Evolutionary conservation across 2,113 vertebrate species (phyloP), one percentile per base, ranked within the genome.

Genomic region (Muntiacus muntjak): DNA sequence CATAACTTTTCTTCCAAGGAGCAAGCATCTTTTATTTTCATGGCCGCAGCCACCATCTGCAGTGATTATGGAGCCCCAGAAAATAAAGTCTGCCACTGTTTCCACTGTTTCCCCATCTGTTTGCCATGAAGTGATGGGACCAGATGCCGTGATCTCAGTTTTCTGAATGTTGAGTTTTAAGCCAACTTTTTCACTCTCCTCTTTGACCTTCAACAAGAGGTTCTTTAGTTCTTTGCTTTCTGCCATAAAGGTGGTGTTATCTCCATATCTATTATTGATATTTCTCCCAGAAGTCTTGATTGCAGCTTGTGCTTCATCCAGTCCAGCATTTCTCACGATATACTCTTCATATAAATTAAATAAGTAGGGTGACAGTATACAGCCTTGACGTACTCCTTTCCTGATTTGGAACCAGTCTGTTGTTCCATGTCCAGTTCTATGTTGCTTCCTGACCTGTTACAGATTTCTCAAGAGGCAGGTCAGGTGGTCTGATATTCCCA

Each of bases 1-100:
- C 33, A 67, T n/a, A 67, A 5, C 33, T 67, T n/a, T n/a, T 10
- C 33, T 9, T 67, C 8, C 7, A 67, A 67, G 64, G 19, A 67
- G 8, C 0, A 67, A 21, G 8, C 0, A 0, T 67, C 17, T 36
- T 36, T 67, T 21, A 10, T 21, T 36, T 67, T 67, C 64, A 36
- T 36, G 33, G 64, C 33, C 21, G 8, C 33, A 36, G 1, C 21
- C 64, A 67, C 8, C 33, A 67, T 67, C 64, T 36, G 2, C 33
- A 21, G 4, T 36, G 64, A 67, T 67, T 67, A 21, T n/a, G 16
- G 4, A 67, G 64, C 4, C 64, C 33, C 3, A 0, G 0, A 21
- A 67, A 67, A 36, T 67, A 36, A 36, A 67, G 33, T 36, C 16
- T 19, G 33, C 0, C 64, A 67, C 33, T 67, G 17, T 67, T 67